Percentiles rank a stretch among this genome's conserved stretches.
These are phyloP conservation scores for Pedetes capensis DNA, from an alignment of 2,113 vertebrate species.

Conservation along the genomic window DNA sequence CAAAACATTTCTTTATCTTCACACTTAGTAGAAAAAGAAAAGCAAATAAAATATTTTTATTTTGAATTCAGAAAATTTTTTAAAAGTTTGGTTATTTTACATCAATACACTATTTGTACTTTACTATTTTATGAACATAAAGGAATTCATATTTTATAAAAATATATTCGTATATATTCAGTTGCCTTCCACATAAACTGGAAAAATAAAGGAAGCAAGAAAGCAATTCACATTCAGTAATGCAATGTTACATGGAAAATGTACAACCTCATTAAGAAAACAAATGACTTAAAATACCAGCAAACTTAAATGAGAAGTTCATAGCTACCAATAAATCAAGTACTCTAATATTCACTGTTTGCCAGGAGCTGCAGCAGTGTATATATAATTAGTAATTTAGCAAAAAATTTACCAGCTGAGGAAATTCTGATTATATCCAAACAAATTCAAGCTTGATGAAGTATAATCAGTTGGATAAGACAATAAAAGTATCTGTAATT, in stretches of 20 bases:
- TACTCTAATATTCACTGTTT: background rate
- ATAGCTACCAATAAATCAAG: slow-evolving; percentile 48
- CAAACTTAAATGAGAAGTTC: background rate
- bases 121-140: background rate
- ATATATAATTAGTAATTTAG: slow-evolving; percentile 58
- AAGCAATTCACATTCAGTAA: background rate
- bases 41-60: background rate
- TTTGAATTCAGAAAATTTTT: background rate
- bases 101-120: background rate
- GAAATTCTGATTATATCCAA: background rate
- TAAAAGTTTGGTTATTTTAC: background rate
- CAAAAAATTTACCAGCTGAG: background rate
- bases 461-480: slow-evolving; percentile 36
- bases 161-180: background rate
- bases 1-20: background rate
- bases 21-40: background rate
- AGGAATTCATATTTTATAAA: background rate
- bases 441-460: slow-evolving; percentile 49
- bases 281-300: background rate
- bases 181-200: background rate
- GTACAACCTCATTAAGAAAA: background rate
- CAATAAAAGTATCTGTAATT: slow-evolving; percentile 31
- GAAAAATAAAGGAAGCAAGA: background rate
- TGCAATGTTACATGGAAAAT: background rate
- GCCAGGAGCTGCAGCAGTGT: background rate